Percentiles rank a stretch among this genome's conserved stretches.
phyloP scores from a whole-genome alignment of 2,888 invertebrate species.

The Macrosoma leucophasiata region DNA sequence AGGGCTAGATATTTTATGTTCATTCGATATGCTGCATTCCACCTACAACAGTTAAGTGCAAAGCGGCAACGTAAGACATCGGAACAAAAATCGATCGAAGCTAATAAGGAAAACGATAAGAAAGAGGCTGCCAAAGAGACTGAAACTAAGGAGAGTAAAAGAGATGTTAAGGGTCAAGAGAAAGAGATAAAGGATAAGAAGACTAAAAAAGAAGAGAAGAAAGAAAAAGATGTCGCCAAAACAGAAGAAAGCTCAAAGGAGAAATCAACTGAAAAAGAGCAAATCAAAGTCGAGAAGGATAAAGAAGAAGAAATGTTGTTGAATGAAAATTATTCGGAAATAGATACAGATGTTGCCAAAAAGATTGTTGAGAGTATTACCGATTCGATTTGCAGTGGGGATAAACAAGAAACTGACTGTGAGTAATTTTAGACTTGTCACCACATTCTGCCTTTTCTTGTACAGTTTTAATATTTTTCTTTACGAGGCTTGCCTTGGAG shows the following conservation, averaged over 20 bases:
- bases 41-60: conserved; percentile 91
- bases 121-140: conserved; percentile 44
- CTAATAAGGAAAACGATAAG: conserved; percentile 51
- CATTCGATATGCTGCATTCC: conserved; percentile 95
- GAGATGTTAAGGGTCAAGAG: conserved; percentile 41
- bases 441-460: too few relatives aligned
- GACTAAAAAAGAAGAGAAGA: conserved; percentile 53
- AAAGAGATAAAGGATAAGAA: conserved; percentile 45
- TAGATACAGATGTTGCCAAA: conserved; percentile 90
- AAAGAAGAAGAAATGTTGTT: conserved; percentile 54
- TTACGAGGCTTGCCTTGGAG: too few relatives aligned
- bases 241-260: conserved; percentile 40
- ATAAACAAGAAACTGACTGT: conserved; percentile 81
- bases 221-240: conserved; percentile 33
- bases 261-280: conserved; percentile 28
- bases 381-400: conserved; percentile 84
- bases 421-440: conserved; percentile 42
- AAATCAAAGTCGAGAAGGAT: conserved; percentile 33
- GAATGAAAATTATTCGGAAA: conserved; percentile 67
- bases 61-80: conserved; percentile 74
- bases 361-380: conserved; percentile 94
- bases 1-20: conserved; percentile 94
- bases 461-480: too few relatives aligned
- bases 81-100: conserved; percentile 59
- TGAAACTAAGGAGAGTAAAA: conserved; percentile 36